Evolutionary conservation across 1,140 invertebrate species (phyloP), one percentile per base, ranked within the genome.

Genomic region (Temnothorax nylanderi): DNA sequence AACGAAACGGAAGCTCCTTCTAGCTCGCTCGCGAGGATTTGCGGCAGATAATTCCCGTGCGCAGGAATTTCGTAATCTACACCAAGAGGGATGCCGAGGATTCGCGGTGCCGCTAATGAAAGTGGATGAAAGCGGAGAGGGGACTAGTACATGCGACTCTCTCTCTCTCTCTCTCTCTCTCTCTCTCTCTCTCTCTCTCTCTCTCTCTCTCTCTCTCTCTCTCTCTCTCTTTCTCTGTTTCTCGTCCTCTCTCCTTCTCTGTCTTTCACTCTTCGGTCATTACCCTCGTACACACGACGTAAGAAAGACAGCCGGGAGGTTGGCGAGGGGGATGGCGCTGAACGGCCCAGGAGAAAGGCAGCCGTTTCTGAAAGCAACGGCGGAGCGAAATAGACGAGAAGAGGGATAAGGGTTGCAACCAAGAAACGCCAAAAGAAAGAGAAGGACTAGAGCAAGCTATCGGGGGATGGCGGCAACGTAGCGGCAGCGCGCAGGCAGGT

Each of bases 31-130:
- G 41, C 47, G 21, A 51, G 21, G 47, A n/a, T 77, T 85, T 85
- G 82, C 72, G n/a, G 44, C 47, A 49, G 11, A 41, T 65, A 78
- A 87, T 60, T 78, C 64, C 76, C 34, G 77, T 72, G 67, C 64
- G 60, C 41, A 84, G 77, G 90, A 89, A 89, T 91, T 91, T 86
- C 47, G 86, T 75, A 91, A 91, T 91, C 85, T 87, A 87, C 88
- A 82, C 85, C 56, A 32, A 84, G 76, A 32, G 69, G 51, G 76
- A 54, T 69, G 58, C 32, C 56, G 80, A n/a, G 67, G 75, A 84
- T 58, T 74, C 47, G 56, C 77, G 64, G 56, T 64, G 76, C 32
- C 69, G 65, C 85, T 89, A 92, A 92, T 91, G 91, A 92, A 91
- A 92, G 88, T 88, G 86, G 81, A 91, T 81, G 85, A 74, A 86